Evolutionary conservation across 2,888 invertebrate species (phyloP).

Genomic region (Cerceris ruficornis): DNA sequence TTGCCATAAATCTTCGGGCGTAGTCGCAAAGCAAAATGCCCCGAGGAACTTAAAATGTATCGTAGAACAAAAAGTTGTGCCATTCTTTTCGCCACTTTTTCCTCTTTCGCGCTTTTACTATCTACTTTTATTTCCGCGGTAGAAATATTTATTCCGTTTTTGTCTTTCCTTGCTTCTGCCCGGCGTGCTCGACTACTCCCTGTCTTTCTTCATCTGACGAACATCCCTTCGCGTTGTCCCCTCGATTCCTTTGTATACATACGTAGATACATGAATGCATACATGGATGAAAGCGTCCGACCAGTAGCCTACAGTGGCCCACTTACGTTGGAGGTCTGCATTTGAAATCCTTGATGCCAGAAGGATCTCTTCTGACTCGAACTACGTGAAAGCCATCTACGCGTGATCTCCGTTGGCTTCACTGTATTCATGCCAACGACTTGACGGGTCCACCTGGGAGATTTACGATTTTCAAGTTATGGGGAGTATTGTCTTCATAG

Average conservation of each 20-base stretch:
- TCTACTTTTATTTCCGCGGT: neutral
- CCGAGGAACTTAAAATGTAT: no score
- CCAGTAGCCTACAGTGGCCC: constrained; percentile 37
- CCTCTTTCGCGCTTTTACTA: neutral
- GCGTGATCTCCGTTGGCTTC: constrained; percentile 13
- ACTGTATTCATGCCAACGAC: constrained; percentile 41
- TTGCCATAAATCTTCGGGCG: no score
- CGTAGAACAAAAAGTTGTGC: neutral
- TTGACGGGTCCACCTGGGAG: constrained; percentile 24
- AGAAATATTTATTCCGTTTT: neutral
- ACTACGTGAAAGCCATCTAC: constrained; percentile 36
- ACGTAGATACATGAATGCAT: constrained; percentile 34
- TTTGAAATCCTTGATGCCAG: constrained; percentile 56
- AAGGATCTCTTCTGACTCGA: constrained; percentile 51
- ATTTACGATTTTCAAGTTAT: constrained; percentile 16
- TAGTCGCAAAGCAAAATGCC: no score
- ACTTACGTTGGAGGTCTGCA: constrained; percentile 54
- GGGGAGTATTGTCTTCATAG: constrained; percentile 20
- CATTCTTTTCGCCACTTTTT: neutral
- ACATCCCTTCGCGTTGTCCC: no score
- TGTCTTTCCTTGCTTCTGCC: neutral
- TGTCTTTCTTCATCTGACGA: no score
- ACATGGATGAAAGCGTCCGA: constrained; percentile 30
- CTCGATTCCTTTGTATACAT: neutral
- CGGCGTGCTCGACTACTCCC: neutral